Evolutionary conservation across 2,113 vertebrate species (phyloP).

Genomic region (Indicator maculatus): DNA sequence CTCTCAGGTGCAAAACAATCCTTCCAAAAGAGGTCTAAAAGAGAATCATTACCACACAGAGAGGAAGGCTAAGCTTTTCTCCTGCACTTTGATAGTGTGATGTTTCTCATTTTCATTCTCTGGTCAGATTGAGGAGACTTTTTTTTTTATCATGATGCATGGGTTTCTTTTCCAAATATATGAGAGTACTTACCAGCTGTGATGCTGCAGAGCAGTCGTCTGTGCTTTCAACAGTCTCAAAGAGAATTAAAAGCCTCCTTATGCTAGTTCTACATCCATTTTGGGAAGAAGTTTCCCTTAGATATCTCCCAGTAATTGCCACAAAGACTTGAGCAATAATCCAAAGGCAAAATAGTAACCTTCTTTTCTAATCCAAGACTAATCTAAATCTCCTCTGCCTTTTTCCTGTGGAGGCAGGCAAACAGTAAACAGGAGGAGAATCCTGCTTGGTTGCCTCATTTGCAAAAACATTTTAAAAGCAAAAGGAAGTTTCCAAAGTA

Average conservation of each 20-base stretch:
- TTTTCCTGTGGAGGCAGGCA: neutral
- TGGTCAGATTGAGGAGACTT: neutral
- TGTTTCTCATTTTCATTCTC: neutral
- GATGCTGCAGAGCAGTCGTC: neutral
- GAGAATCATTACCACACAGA: neutral
- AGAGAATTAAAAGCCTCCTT: neutral
- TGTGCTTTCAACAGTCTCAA: neutral
- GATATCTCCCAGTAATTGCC: neutral
- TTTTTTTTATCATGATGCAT: neutral
- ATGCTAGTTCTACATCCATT: neutral
- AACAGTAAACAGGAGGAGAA: neutral
- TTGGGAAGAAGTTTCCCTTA: neutral
- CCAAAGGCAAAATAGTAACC: neutral
- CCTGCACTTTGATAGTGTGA: neutral
- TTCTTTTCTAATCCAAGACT: neutral
- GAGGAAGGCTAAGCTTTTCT: neutral
- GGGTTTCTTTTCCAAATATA: neutral
- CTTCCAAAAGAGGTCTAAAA: neutral
- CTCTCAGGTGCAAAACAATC: neutral
- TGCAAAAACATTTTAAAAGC: neutral
- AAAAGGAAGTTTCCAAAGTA: neutral
- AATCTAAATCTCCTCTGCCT: neutral
- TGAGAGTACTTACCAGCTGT: neutral
- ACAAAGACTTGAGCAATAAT: neutral
- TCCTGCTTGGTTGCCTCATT: neutral